Percentiles rank a stretch among this genome's conserved stretches.
phyloP scores from a whole-genome alignment of 2,113 vertebrate genomes.

The Balaeniceps rex region DNA sequence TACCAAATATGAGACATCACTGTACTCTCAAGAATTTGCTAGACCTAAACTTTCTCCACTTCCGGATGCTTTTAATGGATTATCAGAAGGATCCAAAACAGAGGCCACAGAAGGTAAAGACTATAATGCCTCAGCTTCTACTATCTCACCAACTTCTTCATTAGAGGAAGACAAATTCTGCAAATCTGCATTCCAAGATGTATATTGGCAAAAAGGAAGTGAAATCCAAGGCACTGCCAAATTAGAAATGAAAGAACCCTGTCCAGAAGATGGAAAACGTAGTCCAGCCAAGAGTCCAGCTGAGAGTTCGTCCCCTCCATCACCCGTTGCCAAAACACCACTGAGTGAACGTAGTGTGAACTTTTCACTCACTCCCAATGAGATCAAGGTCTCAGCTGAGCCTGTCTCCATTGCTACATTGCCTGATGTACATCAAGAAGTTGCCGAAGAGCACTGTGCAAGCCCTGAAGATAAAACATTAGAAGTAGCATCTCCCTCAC shows the following conservation, averaged over 20 bases:
- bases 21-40: conserved; percentile 72
- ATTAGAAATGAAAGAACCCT: conserved; percentile 53
- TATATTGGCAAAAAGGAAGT: conserved; percentile 52
- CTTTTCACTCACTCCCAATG: conserved; percentile 79
- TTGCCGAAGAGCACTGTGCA: conserved; percentile 73
- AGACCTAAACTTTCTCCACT: conserved; percentile 72
- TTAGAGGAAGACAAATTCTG: conserved; percentile 86
- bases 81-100: conserved; percentile 81
- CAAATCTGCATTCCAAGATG: conserved; percentile 64
- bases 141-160: conserved; percentile 82
- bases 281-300: conserved; percentile 67
- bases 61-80: conserved; percentile 67
- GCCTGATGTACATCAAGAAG: conserved; percentile 60
- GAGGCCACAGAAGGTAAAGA: conserved; percentile 86
- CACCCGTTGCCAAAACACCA: conserved; percentile 86
- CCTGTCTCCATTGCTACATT: conserved; percentile 67
- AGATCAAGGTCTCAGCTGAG: conserved; percentile 81
- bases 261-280: conserved; percentile 35
- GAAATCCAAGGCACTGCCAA: conserved; percentile 13
- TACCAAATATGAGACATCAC: conserved; percentile 71
- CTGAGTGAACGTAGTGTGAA: conserved; percentile 86
- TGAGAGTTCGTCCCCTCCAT: conserved; percentile 69
- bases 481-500: conserved; percentile 88
- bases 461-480: conserved; percentile 92
- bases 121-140: conserved; percentile 85